These are phyloP conservation scores for Felis catus DNA, from an alignment of 2,113 vertebrate species.

Conservation along the genomic window DNA sequence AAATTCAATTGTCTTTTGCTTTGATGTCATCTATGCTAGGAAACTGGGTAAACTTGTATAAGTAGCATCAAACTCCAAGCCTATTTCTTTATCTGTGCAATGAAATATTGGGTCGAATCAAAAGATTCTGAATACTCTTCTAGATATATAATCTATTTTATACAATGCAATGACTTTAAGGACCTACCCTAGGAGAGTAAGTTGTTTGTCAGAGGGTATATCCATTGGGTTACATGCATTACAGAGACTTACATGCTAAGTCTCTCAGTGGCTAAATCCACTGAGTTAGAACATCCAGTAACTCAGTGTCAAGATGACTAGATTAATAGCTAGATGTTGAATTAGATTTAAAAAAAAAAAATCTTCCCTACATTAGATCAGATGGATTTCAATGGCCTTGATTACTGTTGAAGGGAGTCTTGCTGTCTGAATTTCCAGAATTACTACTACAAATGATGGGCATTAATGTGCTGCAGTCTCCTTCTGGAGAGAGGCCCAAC, in stretches of 20 bases:
- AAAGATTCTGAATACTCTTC: neutral
- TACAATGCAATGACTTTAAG: neutral
- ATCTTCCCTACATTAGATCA: neutral
- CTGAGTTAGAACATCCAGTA: constrained; percentile 48
- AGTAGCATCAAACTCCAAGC: neutral
- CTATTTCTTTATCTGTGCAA: neutral
- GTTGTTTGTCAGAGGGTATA: neutral
- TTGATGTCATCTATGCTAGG: neutral
- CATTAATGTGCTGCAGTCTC: constrained; percentile 41
- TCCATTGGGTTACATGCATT: neutral
- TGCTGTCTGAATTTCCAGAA: constrained; percentile 43
- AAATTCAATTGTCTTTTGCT: neutral
- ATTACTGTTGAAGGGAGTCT: constrained; percentile 26
- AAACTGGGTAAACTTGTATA: neutral
- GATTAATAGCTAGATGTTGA: constrained; percentile 62
- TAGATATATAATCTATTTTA: neutral
- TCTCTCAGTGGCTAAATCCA: neutral
- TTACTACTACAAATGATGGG: constrained; percentile 68
- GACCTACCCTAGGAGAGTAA: neutral
- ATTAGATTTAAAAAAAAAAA: constrained; percentile 21
- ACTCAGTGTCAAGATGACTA: constrained; percentile 45
- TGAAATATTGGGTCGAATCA: neutral
- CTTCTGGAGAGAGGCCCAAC: constrained; percentile 61
- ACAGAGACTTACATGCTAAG: neutral
- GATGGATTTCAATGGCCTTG: neutral